Percentiles rank a stretch among this genome's conserved stretches.
phyloP scores from a whole-genome alignment of 2,113 vertebrate species.

The Nothocercus julius region DNA sequence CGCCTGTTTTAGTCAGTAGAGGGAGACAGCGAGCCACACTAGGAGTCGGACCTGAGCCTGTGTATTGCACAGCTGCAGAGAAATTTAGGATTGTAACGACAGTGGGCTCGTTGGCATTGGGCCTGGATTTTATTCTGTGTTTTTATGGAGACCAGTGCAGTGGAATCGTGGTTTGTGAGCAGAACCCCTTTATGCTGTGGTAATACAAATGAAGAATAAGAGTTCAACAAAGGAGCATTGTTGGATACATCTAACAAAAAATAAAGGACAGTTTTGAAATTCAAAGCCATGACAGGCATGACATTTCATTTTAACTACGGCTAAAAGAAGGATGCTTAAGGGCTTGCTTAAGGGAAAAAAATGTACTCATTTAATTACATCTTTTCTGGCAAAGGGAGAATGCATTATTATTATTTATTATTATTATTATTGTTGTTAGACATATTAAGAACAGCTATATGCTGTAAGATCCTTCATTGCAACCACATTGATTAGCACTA shows the following conservation, averaged over 20 bases:
- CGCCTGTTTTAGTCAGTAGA: slow-evolving; percentile 14
- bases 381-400: slow-evolving; percentile 9
- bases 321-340: slow-evolving; percentile 32
- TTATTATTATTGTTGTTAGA: slow-evolving; percentile 3
- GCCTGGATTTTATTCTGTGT: background rate
- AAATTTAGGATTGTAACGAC: background rate
- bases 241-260: background rate
- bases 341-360: slow-evolving; percentile 12
- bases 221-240: background rate
- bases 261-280: slow-evolving; percentile 20
- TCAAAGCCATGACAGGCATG: background rate
- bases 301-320: slow-evolving; percentile 15
- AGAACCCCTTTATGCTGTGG: background rate
- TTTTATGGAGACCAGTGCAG: background rate
- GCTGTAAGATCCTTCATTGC: slow-evolving; percentile 25
- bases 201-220: background rate
- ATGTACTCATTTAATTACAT: background rate
- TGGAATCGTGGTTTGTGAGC: background rate
- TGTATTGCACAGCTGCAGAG: background rate
- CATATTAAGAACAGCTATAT: slow-evolving; percentile 17
- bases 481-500: slow-evolving; percentile 48
- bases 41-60: fast-evolving
- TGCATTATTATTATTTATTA: background rate
- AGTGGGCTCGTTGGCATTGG: background rate
- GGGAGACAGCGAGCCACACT: slow-evolving; percentile 47